Evolutionary conservation across 2,888 invertebrate species (phyloP), one percentile per base, ranked within the genome.

Genomic region (Coremacera marginata): DNA sequence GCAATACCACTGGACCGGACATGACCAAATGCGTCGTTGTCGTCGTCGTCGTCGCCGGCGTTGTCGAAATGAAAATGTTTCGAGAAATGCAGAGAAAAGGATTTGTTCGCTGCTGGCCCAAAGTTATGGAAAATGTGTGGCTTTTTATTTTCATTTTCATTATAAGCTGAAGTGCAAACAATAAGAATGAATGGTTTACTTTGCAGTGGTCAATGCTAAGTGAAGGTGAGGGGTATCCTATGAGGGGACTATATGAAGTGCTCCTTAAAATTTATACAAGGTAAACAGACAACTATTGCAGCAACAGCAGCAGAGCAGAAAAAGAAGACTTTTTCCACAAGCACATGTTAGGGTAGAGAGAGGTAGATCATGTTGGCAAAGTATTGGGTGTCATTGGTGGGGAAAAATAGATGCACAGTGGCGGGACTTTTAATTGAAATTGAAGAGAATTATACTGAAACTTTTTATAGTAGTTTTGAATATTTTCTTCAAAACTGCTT

Each of bases 261-360:
- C 74, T 74, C 22, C 74, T 74, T 34, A 55, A 74, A 74, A 74
- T 74, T 74, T 74, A 74, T 74, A 84, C 84, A 84, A 84, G 84
- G 84, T 84, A 84, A 84, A 85, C 85, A 84, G 84, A 84, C 85
- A 85, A 82, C 84, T 84, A 68, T 68, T 22, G 27, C 51, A 68
- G 49, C 51, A 65, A 37, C 68, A 68, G 67, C 25, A 49, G 22
- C 25, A 67, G 68, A 11, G 63, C 19, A 31, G 63, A 22, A 27
- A 14, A 16, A 49, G 9, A 68, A 51, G 19, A 65, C 16, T 14
- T 65, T 65, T 9, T n/a, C 19, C 8, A 16, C 5, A 16, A 14
- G 16, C n/a, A 63, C 14, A n/a, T 51, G 51, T 22, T 25, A n/a
- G 44, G 44, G 49, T 9, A 16, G 22, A 22, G 22, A 22, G 22